Conservation (phyloP, 2,888 invertebrate genomes). For the Philopedon plagiatum region DNA sequence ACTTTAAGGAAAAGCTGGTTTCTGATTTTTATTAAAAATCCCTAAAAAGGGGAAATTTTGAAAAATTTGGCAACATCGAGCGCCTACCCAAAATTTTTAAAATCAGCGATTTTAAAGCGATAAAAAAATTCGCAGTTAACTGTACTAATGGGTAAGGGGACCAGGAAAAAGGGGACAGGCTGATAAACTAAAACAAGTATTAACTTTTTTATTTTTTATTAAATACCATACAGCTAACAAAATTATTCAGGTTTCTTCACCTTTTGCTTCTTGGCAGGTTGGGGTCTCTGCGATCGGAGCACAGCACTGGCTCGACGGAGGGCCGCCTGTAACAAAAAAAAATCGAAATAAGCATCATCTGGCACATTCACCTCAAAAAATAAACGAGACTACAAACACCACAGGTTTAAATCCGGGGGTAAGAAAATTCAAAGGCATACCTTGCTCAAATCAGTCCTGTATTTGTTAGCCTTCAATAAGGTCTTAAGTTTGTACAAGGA, state of each 20-base stretch:
- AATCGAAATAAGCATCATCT: too few species aligned
- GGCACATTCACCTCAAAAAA: too few species aligned
- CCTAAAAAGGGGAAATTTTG: too few species aligned
- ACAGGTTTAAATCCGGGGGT: too few species aligned
- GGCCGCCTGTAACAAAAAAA: conserved; percentile 77
- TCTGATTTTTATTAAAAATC: too few species aligned
- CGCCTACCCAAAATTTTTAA: too few species aligned
- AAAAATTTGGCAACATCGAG: too few species aligned
- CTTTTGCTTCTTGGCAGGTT: conserved; percentile 84
- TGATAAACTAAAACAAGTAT: background rate
- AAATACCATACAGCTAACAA: conserved; percentile 10
- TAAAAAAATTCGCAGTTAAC: too few species aligned
- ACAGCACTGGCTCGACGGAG: conserved; percentile 94
- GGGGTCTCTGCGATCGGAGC: conserved; percentile 90
- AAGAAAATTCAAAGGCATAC: conserved; percentile 68
- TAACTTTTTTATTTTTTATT: background rate
- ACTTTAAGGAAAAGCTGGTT: too few species aligned
- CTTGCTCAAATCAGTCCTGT: conserved; percentile 90
- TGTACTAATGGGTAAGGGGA: too few species aligned
- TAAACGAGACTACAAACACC: background rate
- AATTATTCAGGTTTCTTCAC: conserved; percentile 61
- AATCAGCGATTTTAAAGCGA: too few species aligned
- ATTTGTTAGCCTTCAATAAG: conserved; percentile 84
- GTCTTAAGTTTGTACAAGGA: conserved; percentile 89
- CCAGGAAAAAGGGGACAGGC: too few species aligned